These are phyloP conservation scores for Cryptoleucopteryx plumbea DNA, from an alignment of 2,113 vertebrate genomes.

Conservation along the genomic window DNA sequence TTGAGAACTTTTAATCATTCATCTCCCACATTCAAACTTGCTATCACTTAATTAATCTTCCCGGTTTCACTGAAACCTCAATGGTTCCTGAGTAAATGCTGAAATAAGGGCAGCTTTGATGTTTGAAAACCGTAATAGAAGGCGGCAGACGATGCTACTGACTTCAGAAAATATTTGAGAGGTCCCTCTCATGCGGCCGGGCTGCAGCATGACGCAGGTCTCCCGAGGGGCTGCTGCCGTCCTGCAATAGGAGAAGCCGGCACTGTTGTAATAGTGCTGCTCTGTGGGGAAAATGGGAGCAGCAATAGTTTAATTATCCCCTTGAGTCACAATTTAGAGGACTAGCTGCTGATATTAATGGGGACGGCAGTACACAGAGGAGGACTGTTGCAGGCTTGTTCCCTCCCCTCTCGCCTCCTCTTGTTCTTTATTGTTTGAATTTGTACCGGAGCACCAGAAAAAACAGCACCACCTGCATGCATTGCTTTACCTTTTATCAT, in stretches of 20 bases:
- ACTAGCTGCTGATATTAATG: not conserved
- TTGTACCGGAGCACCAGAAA: not conserved
- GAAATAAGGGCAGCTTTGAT: conserved; percentile 28
- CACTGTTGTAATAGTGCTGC: not conserved
- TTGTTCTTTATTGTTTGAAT: not conserved
- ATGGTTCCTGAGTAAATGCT: not conserved
- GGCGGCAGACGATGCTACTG: not conserved
- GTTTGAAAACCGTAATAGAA: not conserved
- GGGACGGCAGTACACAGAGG: not conserved
- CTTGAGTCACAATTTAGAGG: not conserved
- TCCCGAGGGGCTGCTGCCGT: not conserved
- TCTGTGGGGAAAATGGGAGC: not conserved
- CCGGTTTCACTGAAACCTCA: not conserved
- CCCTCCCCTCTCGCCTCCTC: not conserved
- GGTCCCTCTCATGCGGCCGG: accelerated
- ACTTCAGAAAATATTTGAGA: not conserved
- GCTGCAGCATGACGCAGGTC: not conserved
- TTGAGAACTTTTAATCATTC: conserved; percentile 54
- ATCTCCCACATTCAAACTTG: not conserved
- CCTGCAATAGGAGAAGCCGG: not conserved
- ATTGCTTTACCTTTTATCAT: not conserved
- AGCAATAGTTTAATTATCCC: conserved; percentile 27
- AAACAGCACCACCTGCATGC: not conserved
- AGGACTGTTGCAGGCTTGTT: not conserved
- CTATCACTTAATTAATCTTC: conserved; percentile 48